These are phyloP conservation scores for Phyllotreta cruciferae DNA, from an alignment of 2,888 invertebrate species.

Conservation along the genomic window DNA sequence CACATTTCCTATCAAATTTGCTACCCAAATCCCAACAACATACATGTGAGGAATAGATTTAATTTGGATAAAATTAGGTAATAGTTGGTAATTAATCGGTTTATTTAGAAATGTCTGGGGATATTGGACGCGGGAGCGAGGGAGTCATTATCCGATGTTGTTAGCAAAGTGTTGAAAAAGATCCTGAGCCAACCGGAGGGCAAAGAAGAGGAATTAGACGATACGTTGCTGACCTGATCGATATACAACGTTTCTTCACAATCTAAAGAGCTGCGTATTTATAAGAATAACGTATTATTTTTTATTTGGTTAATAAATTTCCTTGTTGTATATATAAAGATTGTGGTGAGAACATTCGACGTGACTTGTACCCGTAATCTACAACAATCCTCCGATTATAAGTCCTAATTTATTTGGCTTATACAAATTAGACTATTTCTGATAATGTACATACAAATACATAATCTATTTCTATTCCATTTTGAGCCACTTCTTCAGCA, in stretches of 20 bases:
- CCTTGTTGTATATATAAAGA: background rate
- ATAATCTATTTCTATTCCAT: slow-evolving; percentile 14
- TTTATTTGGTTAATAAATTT: slow-evolving; percentile 32
- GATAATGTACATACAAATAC: too few species aligned
- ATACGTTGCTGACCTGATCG: slow-evolving; percentile 84
- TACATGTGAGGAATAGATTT: too few species aligned
- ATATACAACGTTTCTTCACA: slow-evolving; percentile 12
- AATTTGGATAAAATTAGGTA: too few species aligned
- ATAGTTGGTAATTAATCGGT: slow-evolving; percentile 9
- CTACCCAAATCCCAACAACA: too few species aligned
- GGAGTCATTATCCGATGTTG: slow-evolving; percentile 88
- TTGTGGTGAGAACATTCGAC: too few species aligned
- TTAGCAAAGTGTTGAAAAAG: slow-evolving; percentile 86
- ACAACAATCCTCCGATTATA: too few species aligned
- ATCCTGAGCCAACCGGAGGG: slow-evolving; percentile 78
- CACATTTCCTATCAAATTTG: too few species aligned
- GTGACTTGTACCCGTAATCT: too few species aligned
- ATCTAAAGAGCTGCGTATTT: slow-evolving; percentile 19
- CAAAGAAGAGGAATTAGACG: slow-evolving; percentile 91
- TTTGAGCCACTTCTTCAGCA: slow-evolving; percentile 68
- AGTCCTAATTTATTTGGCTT: too few species aligned
- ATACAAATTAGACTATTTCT: too few species aligned
- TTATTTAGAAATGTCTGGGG: slow-evolving; percentile 72
- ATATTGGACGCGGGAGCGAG: slow-evolving; percentile 86
- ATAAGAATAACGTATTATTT: slow-evolving; percentile 21